Evolutionary conservation across 2,797 vertebrate genomes (phyloP).

Genomic region (Enteromius viviparus): DNA sequence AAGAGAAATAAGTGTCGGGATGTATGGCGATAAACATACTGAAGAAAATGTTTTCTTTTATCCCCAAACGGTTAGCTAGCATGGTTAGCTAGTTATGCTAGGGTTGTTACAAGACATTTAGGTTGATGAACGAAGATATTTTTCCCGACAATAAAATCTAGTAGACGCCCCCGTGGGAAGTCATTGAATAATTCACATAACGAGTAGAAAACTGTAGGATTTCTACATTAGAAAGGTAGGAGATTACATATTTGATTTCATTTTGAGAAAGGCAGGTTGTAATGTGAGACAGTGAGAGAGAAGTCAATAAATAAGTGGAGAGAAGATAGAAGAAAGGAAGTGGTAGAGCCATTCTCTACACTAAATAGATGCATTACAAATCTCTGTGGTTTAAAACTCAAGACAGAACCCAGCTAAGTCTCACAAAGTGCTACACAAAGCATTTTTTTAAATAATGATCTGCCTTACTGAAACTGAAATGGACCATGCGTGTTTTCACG

Average conservation of each 20-base stretch:
- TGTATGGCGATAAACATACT: background rate
- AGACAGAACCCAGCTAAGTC: conserved; percentile 6
- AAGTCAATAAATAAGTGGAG: background rate
- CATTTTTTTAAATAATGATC: background rate
- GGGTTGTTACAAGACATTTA: background rate
- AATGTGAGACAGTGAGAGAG: background rate
- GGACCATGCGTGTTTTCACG: background rate
- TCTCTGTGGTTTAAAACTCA: conserved; percentile 33
- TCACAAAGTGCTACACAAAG: conserved; percentile 9
- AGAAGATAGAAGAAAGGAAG: conserved; percentile 27
- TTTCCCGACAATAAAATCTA: background rate
- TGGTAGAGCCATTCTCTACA: conserved; percentile 32
- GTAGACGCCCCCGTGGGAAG: background rate
- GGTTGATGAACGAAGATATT: background rate
- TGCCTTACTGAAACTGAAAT: background rate
- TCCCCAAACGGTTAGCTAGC: background rate
- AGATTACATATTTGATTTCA: background rate
- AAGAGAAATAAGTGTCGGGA: background rate
- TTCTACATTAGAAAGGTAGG: background rate
- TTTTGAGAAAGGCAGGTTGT: background rate
- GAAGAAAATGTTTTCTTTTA: background rate
- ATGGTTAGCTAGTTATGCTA: background rate
- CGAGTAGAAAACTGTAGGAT: background rate
- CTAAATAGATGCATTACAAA: conserved; percentile 11
- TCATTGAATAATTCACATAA: background rate